A percentile compares a stretch with the other conserved stretches of the same genome.
These are phyloP conservation scores for Chrysodeixis includens DNA, from an alignment of 2,888 invertebrate genomes.

Conservation along the genomic window DNA sequence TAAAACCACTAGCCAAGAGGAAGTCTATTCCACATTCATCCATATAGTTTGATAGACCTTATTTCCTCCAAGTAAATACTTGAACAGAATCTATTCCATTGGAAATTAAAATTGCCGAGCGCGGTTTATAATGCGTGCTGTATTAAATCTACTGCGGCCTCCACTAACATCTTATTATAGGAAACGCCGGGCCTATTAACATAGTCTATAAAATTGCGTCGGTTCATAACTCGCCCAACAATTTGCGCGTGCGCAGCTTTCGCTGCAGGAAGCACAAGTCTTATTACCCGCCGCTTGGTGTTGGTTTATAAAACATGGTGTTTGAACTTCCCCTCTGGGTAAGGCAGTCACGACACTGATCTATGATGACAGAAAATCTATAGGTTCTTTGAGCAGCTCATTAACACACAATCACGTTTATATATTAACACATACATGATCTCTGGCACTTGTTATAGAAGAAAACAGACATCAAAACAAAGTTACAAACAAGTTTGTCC, in stretches of 20 bases:
- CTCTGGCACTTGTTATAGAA: background rate
- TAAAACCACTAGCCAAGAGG: background rate
- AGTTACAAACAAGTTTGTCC: background rate
- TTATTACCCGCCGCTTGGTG: slow-evolving; percentile 59
- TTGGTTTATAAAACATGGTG: slow-evolving; percentile 48
- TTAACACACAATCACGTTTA: background rate
- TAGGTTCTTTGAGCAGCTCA: background rate
- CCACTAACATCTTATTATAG: slow-evolving; percentile 58
- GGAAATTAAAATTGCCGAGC: slow-evolving; percentile 48
- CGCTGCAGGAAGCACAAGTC: slow-evolving; percentile 64
- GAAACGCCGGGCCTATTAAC: slow-evolving; percentile 60
- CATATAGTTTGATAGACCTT: slow-evolving; percentile 7
- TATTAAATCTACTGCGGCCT: slow-evolving; percentile 47
- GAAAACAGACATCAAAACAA: background rate
- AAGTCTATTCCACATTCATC: slow-evolving; percentile 2
- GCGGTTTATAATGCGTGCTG: slow-evolving; percentile 50
- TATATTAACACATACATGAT: background rate
- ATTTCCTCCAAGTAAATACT: slow-evolving; percentile 22
- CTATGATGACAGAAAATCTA: slow-evolving; percentile 3
- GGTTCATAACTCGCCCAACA: slow-evolving; percentile 56
- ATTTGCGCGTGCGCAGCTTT: slow-evolving; percentile 68
- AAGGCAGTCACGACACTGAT: slow-evolving; percentile 1
- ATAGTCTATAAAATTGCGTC: slow-evolving; percentile 64
- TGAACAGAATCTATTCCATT: slow-evolving; percentile 19
- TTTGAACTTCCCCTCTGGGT: slow-evolving; percentile 21